These are phyloP conservation scores for Limnephilus rhombicus DNA, from an alignment of 2,888 invertebrate genomes.

Conservation along the genomic window DNA sequence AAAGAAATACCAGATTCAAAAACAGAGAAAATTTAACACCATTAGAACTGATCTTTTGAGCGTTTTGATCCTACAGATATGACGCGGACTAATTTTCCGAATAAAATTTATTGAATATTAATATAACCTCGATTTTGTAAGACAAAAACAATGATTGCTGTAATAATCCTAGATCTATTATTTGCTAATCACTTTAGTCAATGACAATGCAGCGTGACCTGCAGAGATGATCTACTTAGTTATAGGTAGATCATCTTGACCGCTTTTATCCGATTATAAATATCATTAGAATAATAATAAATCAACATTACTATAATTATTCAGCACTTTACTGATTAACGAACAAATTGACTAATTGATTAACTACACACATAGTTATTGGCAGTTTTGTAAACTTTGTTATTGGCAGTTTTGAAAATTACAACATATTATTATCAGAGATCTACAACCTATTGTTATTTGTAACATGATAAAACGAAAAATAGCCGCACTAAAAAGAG, in stretches of 20 bases:
- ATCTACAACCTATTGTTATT: not conserved
- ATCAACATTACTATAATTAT: not conserved
- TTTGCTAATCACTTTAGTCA: not conserved
- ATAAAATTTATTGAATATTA: too few species aligned
- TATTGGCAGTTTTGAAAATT: not conserved
- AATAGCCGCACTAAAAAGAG: too few species aligned
- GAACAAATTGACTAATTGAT: not conserved
- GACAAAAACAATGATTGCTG: not conserved
- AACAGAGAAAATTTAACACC: too few species aligned
- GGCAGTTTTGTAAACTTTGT: not conserved
- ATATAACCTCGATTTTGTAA: too few species aligned
- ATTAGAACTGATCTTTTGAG: too few species aligned
- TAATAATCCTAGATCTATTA: not conserved
- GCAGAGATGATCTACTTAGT: not conserved
- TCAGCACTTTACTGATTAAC: not conserved
- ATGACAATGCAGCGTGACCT: not conserved
- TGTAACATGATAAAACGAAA: too few species aligned
- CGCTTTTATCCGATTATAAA: not conserved
- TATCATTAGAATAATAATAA: not conserved
- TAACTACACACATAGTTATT: not conserved
- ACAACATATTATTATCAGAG: not conserved
- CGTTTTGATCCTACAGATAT: too few species aligned
- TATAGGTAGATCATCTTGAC: not conserved
- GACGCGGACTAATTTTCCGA: too few species aligned
- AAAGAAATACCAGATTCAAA: too few species aligned